phyloP scores from a whole-genome alignment of 2,113 vertebrate genomes.

The Saccopteryx bilineata region DNA sequence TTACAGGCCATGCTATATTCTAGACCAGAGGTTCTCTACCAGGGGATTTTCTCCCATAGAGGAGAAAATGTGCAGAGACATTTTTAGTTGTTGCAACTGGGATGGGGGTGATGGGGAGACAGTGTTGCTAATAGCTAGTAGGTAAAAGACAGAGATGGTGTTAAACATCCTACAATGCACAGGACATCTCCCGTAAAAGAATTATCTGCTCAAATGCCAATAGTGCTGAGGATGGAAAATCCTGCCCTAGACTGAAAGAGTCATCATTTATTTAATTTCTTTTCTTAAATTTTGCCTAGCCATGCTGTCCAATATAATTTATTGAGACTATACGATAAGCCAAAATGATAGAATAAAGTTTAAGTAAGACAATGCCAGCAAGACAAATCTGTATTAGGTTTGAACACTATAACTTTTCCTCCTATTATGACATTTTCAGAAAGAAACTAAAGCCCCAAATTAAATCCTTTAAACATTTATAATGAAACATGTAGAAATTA shows the following conservation, averaged over 20 bases:
- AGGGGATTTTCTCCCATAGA: background rate
- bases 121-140: background rate
- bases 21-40: background rate
- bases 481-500: background rate
- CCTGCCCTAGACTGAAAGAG: background rate
- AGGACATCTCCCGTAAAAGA: background rate
- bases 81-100: background rate
- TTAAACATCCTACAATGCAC: background rate
- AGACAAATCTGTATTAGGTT: slow-evolving; percentile 13
- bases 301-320: background rate
- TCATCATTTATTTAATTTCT: slow-evolving; percentile 20
- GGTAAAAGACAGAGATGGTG: background rate
- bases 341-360: background rate
- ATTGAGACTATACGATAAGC: background rate
- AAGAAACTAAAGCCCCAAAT: background rate
- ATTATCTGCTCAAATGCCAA: background rate
- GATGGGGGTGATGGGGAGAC: background rate
- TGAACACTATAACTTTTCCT: background rate
- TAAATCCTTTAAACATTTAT: background rate
- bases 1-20: background rate
- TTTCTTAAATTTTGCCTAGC: background rate
- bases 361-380: background rate
- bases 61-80: background rate
- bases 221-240: background rate
- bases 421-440: background rate